Evolutionary conservation across 2,113 vertebrate genomes (phyloP).

Genomic region (Sturnus vulgaris): DNA sequence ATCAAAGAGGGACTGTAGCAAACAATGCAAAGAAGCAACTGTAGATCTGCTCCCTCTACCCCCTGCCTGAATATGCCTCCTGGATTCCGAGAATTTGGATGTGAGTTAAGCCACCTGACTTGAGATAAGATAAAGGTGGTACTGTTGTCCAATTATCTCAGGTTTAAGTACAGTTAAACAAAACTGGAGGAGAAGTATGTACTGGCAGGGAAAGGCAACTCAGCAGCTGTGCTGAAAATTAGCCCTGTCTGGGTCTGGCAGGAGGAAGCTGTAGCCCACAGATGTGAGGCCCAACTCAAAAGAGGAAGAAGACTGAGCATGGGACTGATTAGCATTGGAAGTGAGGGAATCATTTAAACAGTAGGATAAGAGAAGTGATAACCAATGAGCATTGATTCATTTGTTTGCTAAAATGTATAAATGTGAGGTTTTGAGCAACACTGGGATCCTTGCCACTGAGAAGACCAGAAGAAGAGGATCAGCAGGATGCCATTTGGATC

Average conservation of each 20-base stretch:
- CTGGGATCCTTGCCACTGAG: neutral
- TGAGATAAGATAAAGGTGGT: neutral
- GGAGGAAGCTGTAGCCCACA: neutral
- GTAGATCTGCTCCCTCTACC: neutral
- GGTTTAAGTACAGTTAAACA: neutral
- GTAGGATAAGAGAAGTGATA: neutral
- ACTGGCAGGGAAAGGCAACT: neutral
- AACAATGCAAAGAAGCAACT: neutral
- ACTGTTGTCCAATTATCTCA: neutral
- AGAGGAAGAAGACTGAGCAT: neutral
- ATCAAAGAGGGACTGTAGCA: neutral
- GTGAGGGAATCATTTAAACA: accelerated
- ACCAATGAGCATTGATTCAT: neutral
- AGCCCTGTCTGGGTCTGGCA: neutral
- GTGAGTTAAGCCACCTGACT: neutral
- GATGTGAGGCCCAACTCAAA: neutral
- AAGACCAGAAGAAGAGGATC: neutral
- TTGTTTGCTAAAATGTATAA: neutral
- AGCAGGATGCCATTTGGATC: neutral
- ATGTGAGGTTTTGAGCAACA: neutral
- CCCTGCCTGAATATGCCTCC: neutral
- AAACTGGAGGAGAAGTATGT: neutral
- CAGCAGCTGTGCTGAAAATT: neutral
- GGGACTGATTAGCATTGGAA: neutral
- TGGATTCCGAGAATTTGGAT: neutral